These are phyloP conservation scores for Petrolisthes cinctipes DNA, from an alignment of 2,888 invertebrate genomes.

Conservation along the genomic window DNA sequence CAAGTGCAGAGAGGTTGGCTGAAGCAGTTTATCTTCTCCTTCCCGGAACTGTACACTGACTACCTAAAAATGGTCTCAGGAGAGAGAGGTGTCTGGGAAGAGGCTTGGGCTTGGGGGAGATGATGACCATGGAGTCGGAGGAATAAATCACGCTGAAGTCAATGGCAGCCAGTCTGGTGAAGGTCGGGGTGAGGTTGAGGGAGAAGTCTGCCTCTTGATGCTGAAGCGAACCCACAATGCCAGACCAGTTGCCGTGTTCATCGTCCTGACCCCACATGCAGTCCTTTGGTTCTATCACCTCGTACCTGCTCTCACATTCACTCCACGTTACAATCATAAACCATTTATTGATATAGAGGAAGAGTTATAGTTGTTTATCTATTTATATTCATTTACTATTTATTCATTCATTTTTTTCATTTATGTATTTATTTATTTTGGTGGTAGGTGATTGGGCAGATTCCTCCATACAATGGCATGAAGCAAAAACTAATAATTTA, in stretches of 20 bases:
- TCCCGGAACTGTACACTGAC: too few species aligned
- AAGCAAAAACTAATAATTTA: too few species aligned
- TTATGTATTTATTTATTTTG: too few species aligned
- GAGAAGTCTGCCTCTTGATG: constrained; percentile 32
- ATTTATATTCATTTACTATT: too few species aligned
- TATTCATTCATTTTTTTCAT: too few species aligned
- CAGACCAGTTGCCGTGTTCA: constrained; percentile 27
- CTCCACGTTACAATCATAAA: background rate
- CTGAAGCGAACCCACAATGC: constrained; percentile 29
- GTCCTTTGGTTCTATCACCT: constrained; percentile 18
- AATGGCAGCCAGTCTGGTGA: background rate
- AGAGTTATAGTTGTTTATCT: background rate
- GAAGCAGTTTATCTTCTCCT: too few species aligned
- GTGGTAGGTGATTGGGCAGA: too few species aligned
- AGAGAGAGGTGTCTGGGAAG: constrained; percentile 5
- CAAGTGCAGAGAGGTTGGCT: too few species aligned
- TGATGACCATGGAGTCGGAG: background rate
- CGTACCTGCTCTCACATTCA: constrained; percentile 4
- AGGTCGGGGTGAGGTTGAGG: constrained; percentile 1
- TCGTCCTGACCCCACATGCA: constrained; percentile 16
- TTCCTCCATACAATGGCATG: too few species aligned
- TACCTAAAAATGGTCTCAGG: constrained; percentile 13
- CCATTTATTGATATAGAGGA: background rate
- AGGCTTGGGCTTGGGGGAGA: constrained; percentile 12
- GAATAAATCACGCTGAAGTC: constrained; percentile 15